These are phyloP conservation scores for Lampris megalopsis DNA, from an alignment of 2,113 vertebrate genomes.

Conservation along the genomic window DNA sequence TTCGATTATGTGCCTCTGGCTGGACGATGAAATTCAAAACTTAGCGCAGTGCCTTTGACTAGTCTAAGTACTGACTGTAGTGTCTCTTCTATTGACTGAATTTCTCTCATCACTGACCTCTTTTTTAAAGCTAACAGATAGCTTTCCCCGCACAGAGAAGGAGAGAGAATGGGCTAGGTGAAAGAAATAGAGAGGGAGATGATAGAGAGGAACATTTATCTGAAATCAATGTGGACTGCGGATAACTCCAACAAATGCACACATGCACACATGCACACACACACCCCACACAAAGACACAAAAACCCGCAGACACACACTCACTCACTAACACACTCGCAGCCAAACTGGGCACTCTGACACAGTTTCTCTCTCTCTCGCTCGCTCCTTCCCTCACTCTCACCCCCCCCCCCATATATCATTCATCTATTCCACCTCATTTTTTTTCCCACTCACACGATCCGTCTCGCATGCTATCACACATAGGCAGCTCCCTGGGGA, in stretches of 20 bases:
- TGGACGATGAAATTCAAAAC: conserved; percentile 41
- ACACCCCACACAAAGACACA: conserved; percentile 8
- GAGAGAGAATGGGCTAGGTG: conserved; percentile 53
- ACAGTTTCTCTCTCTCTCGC: conserved; percentile 48
- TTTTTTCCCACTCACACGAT: conserved; percentile 63
- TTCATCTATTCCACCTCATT: conserved; percentile 70
- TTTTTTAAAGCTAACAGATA: conserved; percentile 43
- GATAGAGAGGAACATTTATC: conserved; percentile 43
- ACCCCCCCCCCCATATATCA: conserved; percentile 60
- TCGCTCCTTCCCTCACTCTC: conserved; percentile 11
- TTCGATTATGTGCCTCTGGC: conserved; percentile 5
- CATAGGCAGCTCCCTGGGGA: conserved; percentile 79
- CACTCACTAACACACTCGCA: conserved; percentile 15
- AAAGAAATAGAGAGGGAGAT: conserved; percentile 23
- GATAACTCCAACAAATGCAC: conserved; percentile 54
- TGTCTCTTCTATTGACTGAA: conserved; percentile 6
- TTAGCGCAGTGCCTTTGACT: conserved; percentile 18
- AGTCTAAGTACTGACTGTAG: neutral
- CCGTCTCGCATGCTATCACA: conserved; percentile 76
- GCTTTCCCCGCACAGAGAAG: conserved; percentile 19
- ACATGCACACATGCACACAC: conserved; percentile 40
- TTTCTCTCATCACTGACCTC: conserved; percentile 18
- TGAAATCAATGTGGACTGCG: conserved; percentile 50
- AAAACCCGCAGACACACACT: conserved; percentile 1
- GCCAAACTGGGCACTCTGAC: conserved; percentile 48